A percentile compares a stretch with the other conserved stretches of the same genome.
Conservation (phyloP, 2,888 invertebrate genomes). For the Pachycephus smyrnensis region DNA sequence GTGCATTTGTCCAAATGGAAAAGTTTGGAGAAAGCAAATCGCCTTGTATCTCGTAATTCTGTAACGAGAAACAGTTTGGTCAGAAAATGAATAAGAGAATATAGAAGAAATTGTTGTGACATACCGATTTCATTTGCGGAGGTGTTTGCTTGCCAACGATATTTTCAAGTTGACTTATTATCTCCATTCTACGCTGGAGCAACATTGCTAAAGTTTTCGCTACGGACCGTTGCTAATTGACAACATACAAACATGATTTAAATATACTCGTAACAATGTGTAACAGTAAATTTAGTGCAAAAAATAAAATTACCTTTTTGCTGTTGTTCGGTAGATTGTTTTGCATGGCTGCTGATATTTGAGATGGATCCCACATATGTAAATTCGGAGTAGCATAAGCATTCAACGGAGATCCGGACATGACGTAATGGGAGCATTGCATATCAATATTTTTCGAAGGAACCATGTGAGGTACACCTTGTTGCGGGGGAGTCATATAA, state of each 20-base stretch:
- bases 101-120: not conserved
- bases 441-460: conserved; percentile 54
- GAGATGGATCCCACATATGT: conserved; percentile 58
- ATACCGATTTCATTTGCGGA: conserved; percentile 57
- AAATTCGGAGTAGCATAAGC: conserved; percentile 51
- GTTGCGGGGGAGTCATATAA: conserved; percentile 55
- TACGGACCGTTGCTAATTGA: conserved; percentile 57
- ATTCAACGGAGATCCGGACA: conserved; percentile 56
- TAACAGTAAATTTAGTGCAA: conserved; percentile 3
- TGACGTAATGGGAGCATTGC: conserved; percentile 59
- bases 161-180: conserved; percentile 73
- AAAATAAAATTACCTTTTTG: conserved; percentile 41
- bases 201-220: conserved; percentile 72
- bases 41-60: conserved; percentile 56
- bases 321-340: conserved; percentile 49
- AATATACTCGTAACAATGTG: not conserved
- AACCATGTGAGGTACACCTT: conserved; percentile 50
- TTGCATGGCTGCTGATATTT: conserved; percentile 48
- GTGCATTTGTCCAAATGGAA: conserved; percentile 61
- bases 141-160: conserved; percentile 69
- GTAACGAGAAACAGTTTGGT: conserved; percentile 10
- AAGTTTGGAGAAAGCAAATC: conserved; percentile 53
- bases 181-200: conserved; percentile 73
- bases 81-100: not conserved
- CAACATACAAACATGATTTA: conserved; percentile 17